Base-by-base conservation (phyloP, 1,140 invertebrate species). In the Neotoxoptera formosana region DNA sequence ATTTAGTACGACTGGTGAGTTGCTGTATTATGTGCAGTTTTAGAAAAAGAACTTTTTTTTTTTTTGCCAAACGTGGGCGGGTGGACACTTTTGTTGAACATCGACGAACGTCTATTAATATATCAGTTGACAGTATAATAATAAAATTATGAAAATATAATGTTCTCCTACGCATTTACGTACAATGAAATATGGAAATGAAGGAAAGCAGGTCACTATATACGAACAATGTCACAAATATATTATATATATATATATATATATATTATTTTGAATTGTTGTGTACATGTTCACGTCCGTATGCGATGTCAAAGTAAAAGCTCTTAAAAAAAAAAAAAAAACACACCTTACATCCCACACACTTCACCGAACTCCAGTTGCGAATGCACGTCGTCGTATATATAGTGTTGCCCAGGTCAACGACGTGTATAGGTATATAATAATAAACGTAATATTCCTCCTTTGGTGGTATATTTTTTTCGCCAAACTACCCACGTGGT, bases 241-340 rank as follows among this genome's bases (percentile, higher is more conserved):
- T 48, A 48, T 34, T 53, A 53, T 53, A 53, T 86, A 86, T 45
- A 48, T 48, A 20, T 86, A 41, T 45, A 23, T 48, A 30, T 23
- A n/a, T n/a, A 86, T 45, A 86, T 45, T 45, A 87, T n/a, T 84
- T n/a, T 51, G 45, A 48, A 87, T 87, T 87, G 30, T 48, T 53
- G 25, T 89, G 34, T 53, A 56, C 23, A 36, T 25, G 21, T 34
- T 56, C 23, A 56, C 34, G 51, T 56, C 23, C 45, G 8, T 56
- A 25, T 89, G 41, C n/a, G 7, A 89, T 89, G 34, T 89, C 34
- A 89, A 41, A 89, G 51, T 89, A 36, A 89, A 89, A 89, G 48
- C 51, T 56, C 48, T 53, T 48, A 21, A 51, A 86, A 84, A 41
- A 41, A 25, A n/a, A 20, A 51, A 34, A 88, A 47, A 34, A 21